phyloP scores from a whole-genome alignment of 2,797 vertebrate species.

The Cygnus olor region DNA sequence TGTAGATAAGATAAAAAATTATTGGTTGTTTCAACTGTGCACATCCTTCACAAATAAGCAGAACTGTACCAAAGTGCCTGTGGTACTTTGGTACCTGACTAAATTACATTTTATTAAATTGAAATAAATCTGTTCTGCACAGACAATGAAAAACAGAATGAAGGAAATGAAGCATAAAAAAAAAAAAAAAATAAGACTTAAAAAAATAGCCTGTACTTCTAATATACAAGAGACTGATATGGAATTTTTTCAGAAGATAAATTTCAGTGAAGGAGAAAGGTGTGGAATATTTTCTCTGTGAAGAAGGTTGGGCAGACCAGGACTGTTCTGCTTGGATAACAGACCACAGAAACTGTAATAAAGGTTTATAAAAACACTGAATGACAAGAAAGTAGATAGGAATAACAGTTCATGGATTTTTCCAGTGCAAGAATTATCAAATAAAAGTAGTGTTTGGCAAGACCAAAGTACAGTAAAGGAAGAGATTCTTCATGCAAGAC shows the following conservation, averaged over 20 bases:
- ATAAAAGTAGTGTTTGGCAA: background rate
- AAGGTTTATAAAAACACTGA: background rate
- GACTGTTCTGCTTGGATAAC: background rate
- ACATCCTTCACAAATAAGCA: background rate
- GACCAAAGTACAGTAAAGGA: background rate
- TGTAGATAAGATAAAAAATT: background rate
- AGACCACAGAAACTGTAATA: background rate
- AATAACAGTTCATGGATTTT: background rate
- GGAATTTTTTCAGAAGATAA: background rate
- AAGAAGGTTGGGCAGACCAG: background rate
- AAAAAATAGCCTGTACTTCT: background rate
- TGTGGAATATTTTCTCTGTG: background rate
- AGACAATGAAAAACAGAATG: background rate
- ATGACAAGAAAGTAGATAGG: background rate
- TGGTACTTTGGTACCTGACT: background rate
- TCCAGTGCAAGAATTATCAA: background rate
- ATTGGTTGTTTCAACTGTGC: background rate
- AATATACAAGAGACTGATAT: background rate
- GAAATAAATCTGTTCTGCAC: background rate
- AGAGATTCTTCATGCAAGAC: background rate
- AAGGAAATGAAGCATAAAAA: background rate
- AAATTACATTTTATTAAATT: background rate
- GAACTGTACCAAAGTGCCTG: background rate
- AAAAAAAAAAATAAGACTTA: background rate
- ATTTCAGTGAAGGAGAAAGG: constrained; percentile 9